These are phyloP conservation scores for Agrilus biguttatus DNA, from an alignment of 2,888 invertebrate species.

Conservation along the genomic window DNA sequence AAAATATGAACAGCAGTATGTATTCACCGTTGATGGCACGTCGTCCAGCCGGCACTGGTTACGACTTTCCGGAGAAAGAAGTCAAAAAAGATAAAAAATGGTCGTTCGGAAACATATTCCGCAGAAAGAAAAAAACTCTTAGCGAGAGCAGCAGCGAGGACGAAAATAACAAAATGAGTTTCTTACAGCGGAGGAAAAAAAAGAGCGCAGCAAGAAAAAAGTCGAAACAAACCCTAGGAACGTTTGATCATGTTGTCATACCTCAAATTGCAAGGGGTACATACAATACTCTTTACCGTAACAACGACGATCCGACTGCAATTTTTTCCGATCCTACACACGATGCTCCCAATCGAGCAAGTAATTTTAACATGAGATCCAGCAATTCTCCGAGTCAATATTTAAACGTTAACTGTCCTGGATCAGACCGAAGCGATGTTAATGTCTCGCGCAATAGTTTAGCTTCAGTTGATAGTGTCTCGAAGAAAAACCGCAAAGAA, in stretches of 20 bases:
- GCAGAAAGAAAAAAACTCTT: slow-evolving; percentile 53
- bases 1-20: background rate
- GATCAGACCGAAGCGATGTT: slow-evolving; percentile 11
- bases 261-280: slow-evolving; percentile 15
- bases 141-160: slow-evolving; percentile 39
- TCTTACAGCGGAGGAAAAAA: slow-evolving; percentile 28
- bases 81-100: slow-evolving; percentile 55
- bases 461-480: slow-evolving; percentile 35
- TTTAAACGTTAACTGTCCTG: background rate
- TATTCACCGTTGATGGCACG: slow-evolving; percentile 22
- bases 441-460: slow-evolving; percentile 18
- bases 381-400: too few species aligned
- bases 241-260: slow-evolving; percentile 51
- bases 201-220: slow-evolving; percentile 38
- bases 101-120: slow-evolving; percentile 67
- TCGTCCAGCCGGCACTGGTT: slow-evolving; percentile 34
- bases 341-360: slow-evolving; percentile 30
- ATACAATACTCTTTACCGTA: slow-evolving; percentile 5
- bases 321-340: slow-evolving; percentile 42
- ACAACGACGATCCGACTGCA: slow-evolving; percentile 33
- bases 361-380: background rate
- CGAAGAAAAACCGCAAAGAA: slow-evolving; percentile 41
- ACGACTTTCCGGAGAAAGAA: slow-evolving; percentile 31
- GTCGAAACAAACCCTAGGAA: slow-evolving; percentile 35
- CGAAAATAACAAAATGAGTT: slow-evolving; percentile 24